Evolutionary conservation across 2,888 invertebrate genomes (phyloP).

Genomic region (Clunio marinus): DNA sequence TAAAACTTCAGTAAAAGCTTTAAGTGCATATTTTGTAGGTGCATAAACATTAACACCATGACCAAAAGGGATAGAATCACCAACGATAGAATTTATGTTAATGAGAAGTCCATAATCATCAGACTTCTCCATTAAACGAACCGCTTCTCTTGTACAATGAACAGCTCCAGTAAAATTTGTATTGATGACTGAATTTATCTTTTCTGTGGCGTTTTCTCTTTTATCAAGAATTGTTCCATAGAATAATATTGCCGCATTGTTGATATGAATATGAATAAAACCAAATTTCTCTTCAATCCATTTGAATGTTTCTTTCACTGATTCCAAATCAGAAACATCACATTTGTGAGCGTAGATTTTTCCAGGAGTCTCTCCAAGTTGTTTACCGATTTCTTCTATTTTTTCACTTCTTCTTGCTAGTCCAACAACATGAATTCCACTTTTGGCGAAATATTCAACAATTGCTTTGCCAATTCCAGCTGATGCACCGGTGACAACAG

Average conservation of each 20-base stretch:
- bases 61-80: neutral
- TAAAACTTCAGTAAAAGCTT: conserved; percentile 56
- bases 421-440: conserved; percentile 51
- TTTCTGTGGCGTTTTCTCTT: neutral
- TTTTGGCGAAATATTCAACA: neutral
- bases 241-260: conserved; percentile 49
- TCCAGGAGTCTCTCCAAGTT: conserved; percentile 41
- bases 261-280: conserved; percentile 52
- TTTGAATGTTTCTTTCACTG: conserved; percentile 43
- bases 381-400: conserved; percentile 44
- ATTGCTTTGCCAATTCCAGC: neutral
- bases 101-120: neutral
- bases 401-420: conserved; percentile 49
- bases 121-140: neutral
- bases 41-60: conserved; percentile 52
- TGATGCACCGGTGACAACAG: neutral
- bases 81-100: neutral
- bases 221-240: neutral
- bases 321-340: conserved; percentile 44
- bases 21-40: conserved; percentile 58
- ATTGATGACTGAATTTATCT: neutral
- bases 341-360: conserved; percentile 47
- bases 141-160: neutral
- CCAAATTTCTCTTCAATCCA: conserved; percentile 47
- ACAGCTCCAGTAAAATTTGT: neutral